phyloP scores from a whole-genome alignment of 1,140 invertebrate species.

The Aphelinus atriplicis region DNA sequence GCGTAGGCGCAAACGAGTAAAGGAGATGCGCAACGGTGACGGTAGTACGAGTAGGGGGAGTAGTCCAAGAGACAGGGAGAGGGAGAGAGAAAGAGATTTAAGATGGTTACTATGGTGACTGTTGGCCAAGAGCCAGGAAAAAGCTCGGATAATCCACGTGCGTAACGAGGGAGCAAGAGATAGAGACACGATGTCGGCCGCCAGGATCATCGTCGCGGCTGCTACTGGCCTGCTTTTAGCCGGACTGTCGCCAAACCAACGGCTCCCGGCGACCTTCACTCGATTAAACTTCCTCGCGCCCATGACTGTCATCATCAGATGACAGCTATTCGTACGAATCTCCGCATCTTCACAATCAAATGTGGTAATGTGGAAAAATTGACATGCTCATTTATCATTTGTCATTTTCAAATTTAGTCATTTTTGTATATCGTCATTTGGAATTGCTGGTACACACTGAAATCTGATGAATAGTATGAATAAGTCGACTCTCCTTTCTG shows the following conservation, averaged over 20 bases:
- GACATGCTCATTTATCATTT: too few relatives aligned
- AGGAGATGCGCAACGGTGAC: neutral
- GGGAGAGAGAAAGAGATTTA: slow-evolving; percentile 48
- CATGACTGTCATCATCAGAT: neutral
- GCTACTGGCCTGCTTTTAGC: slow-evolving; percentile 27
- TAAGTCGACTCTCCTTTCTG: too few relatives aligned
- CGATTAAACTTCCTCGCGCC: slow-evolving; percentile 22
- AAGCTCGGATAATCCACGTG: slow-evolving; percentile 54
- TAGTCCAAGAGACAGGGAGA: neutral
- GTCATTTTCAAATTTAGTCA: too few relatives aligned
- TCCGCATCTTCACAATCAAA: too few relatives aligned
- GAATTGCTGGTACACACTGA: too few relatives aligned
- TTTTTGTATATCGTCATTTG: too few relatives aligned
- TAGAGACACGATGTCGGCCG: neutral
- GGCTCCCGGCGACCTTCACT: slow-evolving; percentile 45
- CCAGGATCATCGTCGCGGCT: slow-evolving; percentile 51
- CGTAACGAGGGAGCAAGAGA: neutral
- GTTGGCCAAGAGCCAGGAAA: slow-evolving; percentile 57
- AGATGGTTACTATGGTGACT: slow-evolving; percentile 59
- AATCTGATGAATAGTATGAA: too few relatives aligned
- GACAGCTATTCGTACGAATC: too few relatives aligned
- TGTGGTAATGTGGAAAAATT: too few relatives aligned
- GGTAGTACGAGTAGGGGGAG: neutral
- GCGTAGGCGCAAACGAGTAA: neutral
- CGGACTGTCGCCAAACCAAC: too few relatives aligned